Evolutionary conservation across 2,113 vertebrate genomes (phyloP).

Genomic region (Hippopotamus amphibius): DNA sequence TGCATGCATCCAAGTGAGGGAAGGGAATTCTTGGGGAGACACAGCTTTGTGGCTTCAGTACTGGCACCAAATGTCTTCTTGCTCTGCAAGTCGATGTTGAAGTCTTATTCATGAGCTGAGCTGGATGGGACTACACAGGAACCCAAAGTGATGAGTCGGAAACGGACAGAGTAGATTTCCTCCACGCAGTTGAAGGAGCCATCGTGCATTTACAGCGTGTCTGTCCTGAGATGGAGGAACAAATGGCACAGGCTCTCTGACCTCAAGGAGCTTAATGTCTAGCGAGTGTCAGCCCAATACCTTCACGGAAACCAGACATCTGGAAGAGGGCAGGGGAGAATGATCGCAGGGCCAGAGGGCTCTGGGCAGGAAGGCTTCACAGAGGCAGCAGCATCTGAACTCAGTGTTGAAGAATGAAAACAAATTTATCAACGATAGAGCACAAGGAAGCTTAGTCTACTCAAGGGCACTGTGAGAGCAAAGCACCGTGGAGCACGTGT

Average conservation of each 20-base stretch:
- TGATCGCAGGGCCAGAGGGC: neutral
- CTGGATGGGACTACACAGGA: neutral
- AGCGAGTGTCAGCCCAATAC: neutral
- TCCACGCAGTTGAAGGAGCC: neutral
- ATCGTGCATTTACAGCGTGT: fast-evolving
- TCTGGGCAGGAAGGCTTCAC: neutral
- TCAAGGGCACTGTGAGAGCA: too few relatives aligned
- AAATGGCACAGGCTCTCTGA: neutral
- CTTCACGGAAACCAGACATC: neutral
- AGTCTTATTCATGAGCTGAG: neutral
- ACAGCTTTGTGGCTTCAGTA: neutral
- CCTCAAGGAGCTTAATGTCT: neutral
- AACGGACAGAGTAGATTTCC: neutral
- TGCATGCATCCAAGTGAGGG: neutral
- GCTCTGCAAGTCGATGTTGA: neutral
- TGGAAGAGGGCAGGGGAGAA: neutral
- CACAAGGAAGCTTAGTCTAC: neutral
- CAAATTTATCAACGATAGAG: neutral
- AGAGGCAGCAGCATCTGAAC: neutral
- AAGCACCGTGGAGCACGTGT: neutral
- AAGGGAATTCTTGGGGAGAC: neutral
- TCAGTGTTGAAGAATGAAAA: neutral
- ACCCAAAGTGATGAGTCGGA: neutral
- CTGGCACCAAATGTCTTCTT: neutral
- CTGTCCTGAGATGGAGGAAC: neutral